phyloP scores from a whole-genome alignment of 1,140 invertebrate species.

The Drosophila bocki region DNA sequence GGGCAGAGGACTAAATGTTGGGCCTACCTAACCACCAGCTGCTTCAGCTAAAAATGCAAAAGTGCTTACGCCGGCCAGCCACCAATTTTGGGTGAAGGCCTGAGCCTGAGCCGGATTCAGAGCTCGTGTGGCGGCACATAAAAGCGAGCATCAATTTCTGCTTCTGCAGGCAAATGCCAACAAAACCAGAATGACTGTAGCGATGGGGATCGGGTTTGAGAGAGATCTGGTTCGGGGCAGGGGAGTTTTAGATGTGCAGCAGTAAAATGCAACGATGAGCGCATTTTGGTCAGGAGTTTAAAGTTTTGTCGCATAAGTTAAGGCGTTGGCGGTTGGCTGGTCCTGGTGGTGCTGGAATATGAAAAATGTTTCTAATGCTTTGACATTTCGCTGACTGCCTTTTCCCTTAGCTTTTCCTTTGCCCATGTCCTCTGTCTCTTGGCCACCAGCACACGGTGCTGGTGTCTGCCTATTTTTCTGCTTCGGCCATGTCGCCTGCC shows the following conservation, averaged over 20 bases:
- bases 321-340: conserved; percentile 32
- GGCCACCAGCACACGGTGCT: not conserved
- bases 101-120: not conserved
- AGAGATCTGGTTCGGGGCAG: not conserved
- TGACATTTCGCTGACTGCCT: conserved; percentile 36
- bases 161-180: conserved; percentile 50
- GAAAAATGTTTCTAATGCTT: conserved; percentile 55
- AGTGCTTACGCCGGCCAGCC: conserved; percentile 61
- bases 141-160: conserved; percentile 70
- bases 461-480: conserved; percentile 7
- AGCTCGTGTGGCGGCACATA: conserved; percentile 21
- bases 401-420: not conserved
- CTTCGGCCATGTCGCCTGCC: conserved; percentile 41
- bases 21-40: conserved; percentile 43
- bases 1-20: conserved; percentile 5
- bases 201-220: conserved; percentile 15
- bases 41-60: conserved; percentile 70
- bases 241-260: conserved; percentile 6
- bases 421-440: conserved; percentile 43
- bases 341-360: conserved; percentile 35
- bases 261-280: conserved; percentile 41
- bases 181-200: conserved; percentile 8
- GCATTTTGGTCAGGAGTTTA: conserved; percentile 41
- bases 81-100: conserved; percentile 32
- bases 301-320: conserved; percentile 60